Evolutionary conservation across 2,113 vertebrate genomes (phyloP), one percentile per base, ranked within the genome.

Genomic region (Phylloscopus trochilus): DNA sequence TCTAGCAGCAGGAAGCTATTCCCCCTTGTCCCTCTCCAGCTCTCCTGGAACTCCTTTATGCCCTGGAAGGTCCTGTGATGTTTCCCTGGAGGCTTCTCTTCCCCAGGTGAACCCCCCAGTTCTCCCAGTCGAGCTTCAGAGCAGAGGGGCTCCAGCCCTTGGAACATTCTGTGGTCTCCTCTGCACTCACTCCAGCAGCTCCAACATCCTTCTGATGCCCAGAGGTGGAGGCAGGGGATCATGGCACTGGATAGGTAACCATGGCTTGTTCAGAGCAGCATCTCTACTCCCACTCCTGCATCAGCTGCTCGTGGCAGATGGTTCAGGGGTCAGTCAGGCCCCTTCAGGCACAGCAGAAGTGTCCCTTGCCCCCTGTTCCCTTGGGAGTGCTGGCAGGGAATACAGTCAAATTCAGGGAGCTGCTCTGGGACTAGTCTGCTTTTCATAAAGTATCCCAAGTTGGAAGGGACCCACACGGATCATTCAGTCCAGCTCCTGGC

Each of bases 271-370:
- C 27, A 66, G 59, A 83, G 20, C 72, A 81, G 26, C 39, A 15
- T 37, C 43, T 69, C 0, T 59, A 0, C 15, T 6, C 18, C 23
- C 60, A 19, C 13, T 74, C 33, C 58, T 66, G 9, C 9, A 15
- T 43, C 69, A 24, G 23, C 59, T 87, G 62, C 70, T 60, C 0
- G 0, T 80, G 68, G 30, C 44, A 67, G 46, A 4, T 62, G 41
- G 59, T 23, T 90, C 26, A 53, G 27, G 59, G 35, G 2, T 62
- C 16, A 19, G 27, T 53, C 49, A 44, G 75, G 17, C 31, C 31
- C 31, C 27, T 78, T n/a, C 1, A 8, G 21, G 13, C 37, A 8
- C 0, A 1, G 46, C 33, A 31, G 1, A 62, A 43, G 15, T 72
- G 62, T 6, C 31, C 1, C 0, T 74, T 49, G 12, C 16, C 28